A percentile compares a stretch with the other conserved stretches of the same genome.
phyloP scores from a whole-genome alignment of 64 coral and sea anemone species.

The Montipora cactus region DNA sequence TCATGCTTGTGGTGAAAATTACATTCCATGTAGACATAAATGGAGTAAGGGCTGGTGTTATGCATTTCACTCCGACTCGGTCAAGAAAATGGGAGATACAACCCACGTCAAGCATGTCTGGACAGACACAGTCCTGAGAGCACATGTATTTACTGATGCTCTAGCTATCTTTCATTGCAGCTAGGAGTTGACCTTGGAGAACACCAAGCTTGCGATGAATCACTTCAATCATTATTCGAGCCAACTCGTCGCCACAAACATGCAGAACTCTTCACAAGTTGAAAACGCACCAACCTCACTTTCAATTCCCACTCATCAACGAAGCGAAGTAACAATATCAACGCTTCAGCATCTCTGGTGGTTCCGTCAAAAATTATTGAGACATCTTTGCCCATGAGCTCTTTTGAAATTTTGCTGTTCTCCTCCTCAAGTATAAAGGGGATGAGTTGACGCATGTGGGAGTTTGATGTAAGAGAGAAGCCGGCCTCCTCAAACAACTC shows the following conservation, averaged over 20 bases:
- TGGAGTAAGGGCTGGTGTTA: neutral
- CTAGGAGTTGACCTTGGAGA: conserved; percentile 1
- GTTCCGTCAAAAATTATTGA: neutral
- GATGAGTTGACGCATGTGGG: neutral
- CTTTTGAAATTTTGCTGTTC: neutral
- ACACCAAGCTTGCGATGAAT: conserved; percentile 4
- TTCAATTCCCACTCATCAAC: neutral
- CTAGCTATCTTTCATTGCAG: conserved; percentile 40
- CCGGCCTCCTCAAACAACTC: neutral
- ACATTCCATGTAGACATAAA: neutral
- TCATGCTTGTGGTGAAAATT: neutral
- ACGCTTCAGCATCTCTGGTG: neutral
- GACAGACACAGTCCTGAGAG: conserved; percentile 30
- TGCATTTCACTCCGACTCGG: neutral
- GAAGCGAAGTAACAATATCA: neutral
- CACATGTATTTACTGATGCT: conserved; percentile 10
- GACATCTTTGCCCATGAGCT: neutral
- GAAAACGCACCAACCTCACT: neutral
- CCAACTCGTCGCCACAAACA: neutral
- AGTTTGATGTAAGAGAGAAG: neutral
- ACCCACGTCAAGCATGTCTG: neutral
- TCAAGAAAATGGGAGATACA: neutral
- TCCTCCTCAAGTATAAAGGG: neutral
- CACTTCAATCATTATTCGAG: neutral
- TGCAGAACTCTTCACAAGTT: neutral